Evolutionary conservation across 2,888 invertebrate genomes (phyloP).

Genomic region (Abrostola tripartita): DNA sequence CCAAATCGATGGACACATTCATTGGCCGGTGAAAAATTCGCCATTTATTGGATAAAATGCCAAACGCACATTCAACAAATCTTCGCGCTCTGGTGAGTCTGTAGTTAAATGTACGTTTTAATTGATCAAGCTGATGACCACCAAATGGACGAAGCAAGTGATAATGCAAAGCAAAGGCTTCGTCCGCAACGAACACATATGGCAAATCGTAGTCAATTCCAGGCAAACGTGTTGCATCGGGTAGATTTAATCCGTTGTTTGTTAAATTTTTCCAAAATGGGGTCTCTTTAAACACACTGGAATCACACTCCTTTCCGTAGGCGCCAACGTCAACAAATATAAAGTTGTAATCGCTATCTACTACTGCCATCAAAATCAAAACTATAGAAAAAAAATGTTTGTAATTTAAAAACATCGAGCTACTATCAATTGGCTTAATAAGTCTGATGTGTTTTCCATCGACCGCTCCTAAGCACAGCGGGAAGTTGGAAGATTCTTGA

Average conservation of each 20-base stretch:
- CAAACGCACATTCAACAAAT: conserved; percentile 54
- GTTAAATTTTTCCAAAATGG: conserved; percentile 43
- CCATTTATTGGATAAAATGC: conserved; percentile 54
- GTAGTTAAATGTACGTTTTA: conserved; percentile 49
- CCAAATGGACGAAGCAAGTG: conserved; percentile 49
- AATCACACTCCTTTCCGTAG: conserved; percentile 57
- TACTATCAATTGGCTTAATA: conserved; percentile 48
- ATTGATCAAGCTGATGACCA: conserved; percentile 43
- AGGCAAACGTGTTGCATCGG: conserved; percentile 31
- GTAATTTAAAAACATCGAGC: conserved; percentile 55
- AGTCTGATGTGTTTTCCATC: conserved; percentile 59
- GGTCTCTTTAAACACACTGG: conserved; percentile 50
- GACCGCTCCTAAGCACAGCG: conserved; percentile 53
- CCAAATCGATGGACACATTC: conserved; percentile 39
- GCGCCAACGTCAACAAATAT: conserved; percentile 50
- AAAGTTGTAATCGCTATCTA: conserved; percentile 54
- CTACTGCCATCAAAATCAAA: conserved; percentile 53
- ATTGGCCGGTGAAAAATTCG: conserved; percentile 50
- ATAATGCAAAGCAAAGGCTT: conserved; percentile 51
- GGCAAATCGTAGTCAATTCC: conserved; percentile 25
- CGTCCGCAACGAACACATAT: conserved; percentile 54
- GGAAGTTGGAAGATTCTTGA: conserved; percentile 42
- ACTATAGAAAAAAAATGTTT: conserved; percentile 52
- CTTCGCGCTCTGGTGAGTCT: conserved; percentile 55
- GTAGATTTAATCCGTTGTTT: conserved; percentile 39